A percentile compares a stretch with the other conserved stretches of the same genome.
Conservation (phyloP, 2,797 vertebrate species). For the Bradypodion ventrale region DNA sequence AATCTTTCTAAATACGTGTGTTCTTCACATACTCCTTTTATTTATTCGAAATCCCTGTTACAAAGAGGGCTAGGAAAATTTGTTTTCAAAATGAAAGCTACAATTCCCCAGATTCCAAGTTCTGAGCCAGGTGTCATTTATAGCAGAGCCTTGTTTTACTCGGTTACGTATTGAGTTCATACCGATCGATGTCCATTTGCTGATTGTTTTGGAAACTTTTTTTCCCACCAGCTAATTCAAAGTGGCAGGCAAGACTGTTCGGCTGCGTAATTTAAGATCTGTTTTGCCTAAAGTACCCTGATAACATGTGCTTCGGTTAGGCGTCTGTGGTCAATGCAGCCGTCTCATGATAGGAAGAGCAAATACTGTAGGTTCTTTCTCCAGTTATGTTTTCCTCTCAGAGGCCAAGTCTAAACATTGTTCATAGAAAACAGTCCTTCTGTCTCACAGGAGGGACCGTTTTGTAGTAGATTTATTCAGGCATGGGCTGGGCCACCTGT, state of each 20-base stretch:
- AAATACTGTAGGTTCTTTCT: slow-evolving; percentile 1
- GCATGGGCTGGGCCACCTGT: too few relatives aligned
- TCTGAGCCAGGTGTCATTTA: not conserved
- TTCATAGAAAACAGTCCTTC: too few relatives aligned
- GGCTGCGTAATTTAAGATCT: slow-evolving; percentile 11
- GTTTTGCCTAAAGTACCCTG: not conserved
- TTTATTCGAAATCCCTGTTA: not conserved
- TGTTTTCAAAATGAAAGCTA: not conserved
- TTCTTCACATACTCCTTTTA: not conserved
- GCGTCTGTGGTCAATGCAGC: not conserved
- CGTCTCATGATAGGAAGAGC: not conserved
- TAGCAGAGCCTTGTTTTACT: slow-evolving; percentile 30
- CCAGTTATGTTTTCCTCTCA: not conserved
- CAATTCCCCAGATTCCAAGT: not conserved
- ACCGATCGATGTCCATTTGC: slow-evolving; percentile 4
- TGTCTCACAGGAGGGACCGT: too few relatives aligned
- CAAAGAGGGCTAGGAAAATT: not conserved
- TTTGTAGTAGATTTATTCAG: too few relatives aligned
- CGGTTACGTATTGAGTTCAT: not conserved
- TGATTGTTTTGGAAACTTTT: slow-evolving; percentile 38
- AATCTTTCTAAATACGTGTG: not conserved
- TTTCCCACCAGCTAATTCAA: slow-evolving; percentile 46
- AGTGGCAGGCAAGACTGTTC: slow-evolving; percentile 40
- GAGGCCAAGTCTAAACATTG: not conserved
- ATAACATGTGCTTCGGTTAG: not conserved